phyloP scores from a whole-genome alignment of 2,888 invertebrate species.

The Cosmopolites sordidus region DNA sequence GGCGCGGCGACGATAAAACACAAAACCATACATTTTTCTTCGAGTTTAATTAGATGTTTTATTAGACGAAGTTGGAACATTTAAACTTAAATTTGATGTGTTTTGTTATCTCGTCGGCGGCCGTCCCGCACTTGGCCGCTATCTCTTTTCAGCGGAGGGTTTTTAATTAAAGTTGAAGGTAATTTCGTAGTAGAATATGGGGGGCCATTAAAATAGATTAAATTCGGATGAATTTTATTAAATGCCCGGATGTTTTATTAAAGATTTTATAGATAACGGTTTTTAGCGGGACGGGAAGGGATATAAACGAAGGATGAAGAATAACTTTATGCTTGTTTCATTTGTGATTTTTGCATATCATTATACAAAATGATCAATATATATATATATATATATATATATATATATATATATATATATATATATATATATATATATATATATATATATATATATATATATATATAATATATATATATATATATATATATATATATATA shows the following conservation, averaged over 20 bases:
- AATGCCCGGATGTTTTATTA: constrained; percentile 44
- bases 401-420: too few species aligned
- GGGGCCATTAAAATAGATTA: constrained; percentile 46
- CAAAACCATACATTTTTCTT: constrained; percentile 12
- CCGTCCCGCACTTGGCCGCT: constrained; percentile 12
- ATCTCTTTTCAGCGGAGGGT: constrained; percentile 27
- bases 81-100: constrained; percentile 25
- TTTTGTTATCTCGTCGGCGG: constrained; percentile 18
- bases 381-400: too few species aligned
- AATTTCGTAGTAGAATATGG: constrained; percentile 45
- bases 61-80: constrained; percentile 21
- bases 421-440: too few species aligned
- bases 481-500: too few species aligned
- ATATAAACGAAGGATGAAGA: too few species aligned
- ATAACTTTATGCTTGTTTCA: too few species aligned
- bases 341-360: too few species aligned
- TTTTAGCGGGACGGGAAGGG: background rate
- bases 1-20: constrained; percentile 5
- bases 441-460: too few species aligned
- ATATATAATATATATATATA: too few species aligned
- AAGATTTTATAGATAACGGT: constrained; percentile 26
- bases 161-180: constrained; percentile 45
- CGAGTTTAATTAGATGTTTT: constrained; percentile 20
- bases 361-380: too few species aligned
- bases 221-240: constrained; percentile 47